phyloP scores from a whole-genome alignment of 2,797 vertebrate species.

The Sylvilagus floridanus region DNA sequence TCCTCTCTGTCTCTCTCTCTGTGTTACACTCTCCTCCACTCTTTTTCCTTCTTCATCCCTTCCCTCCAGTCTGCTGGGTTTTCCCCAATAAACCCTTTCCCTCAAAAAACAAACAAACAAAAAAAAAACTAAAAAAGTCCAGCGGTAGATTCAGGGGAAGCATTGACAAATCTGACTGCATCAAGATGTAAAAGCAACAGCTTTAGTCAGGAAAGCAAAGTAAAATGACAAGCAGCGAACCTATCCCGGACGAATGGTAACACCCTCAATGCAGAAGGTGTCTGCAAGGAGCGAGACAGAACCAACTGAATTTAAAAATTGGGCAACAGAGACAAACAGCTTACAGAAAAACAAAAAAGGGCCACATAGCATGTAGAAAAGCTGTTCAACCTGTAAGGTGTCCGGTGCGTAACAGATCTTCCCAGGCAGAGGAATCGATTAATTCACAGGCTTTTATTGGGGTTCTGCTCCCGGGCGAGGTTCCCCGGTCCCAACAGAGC shows the following conservation, averaged over 20 bases:
- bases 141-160: neutral
- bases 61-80: no score
- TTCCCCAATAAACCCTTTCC: no score
- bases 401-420: no score
- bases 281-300: neutral
- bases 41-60: no score
- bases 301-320: constrained; percentile 14
- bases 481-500: no score
- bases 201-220: neutral
- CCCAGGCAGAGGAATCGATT: no score
- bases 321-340: neutral
- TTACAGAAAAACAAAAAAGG: neutral
- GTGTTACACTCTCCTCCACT: no score
- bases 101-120: no score
- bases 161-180: neutral
- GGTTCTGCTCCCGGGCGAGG: no score
- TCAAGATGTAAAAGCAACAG: neutral
- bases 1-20: no score
- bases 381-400: neutral
- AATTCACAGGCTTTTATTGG: no score
- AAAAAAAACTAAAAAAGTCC: neutral
- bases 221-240: neutral
- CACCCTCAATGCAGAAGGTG: neutral
- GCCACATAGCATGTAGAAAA: neutral
- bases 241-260: neutral